phyloP scores from a whole-genome alignment of 2,888 invertebrate species.

The Magallana nippona region DNA sequence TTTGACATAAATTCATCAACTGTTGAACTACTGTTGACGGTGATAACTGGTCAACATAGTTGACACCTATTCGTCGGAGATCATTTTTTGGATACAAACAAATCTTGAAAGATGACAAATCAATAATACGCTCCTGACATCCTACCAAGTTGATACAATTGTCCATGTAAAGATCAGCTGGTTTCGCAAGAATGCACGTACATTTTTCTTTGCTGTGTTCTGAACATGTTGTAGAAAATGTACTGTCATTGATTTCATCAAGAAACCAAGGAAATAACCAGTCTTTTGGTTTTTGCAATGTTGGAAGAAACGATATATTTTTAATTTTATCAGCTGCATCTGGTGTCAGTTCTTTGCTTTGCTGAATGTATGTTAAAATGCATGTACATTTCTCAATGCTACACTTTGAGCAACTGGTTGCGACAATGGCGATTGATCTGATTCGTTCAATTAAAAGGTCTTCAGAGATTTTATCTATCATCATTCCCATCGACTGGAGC shows the following conservation, averaged over 20 bases:
- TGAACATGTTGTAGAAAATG: neutral
- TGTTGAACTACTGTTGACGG: neutral
- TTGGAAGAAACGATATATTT: neutral
- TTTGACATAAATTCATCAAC: neutral
- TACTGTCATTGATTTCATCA: neutral
- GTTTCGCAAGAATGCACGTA: neutral
- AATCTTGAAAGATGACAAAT: neutral
- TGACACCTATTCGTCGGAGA: neutral
- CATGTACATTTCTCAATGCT: neutral
- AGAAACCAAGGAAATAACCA: neutral
- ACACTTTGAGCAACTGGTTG: neutral
- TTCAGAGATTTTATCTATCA: neutral
- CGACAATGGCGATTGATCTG: neutral
- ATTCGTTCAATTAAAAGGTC: neutral
- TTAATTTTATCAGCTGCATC: neutral
- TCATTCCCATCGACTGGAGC: slow-evolving; percentile 7
- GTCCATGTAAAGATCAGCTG: neutral
- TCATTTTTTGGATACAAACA: neutral
- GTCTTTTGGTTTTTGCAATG: neutral
- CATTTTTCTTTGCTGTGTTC: neutral
- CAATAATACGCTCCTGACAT: neutral
- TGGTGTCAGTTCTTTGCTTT: neutral
- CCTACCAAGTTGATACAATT: neutral
- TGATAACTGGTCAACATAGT: neutral
- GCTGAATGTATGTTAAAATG: neutral